These are phyloP conservation scores for Lordiphosa clarofinis DNA, from an alignment of 1,140 invertebrate genomes.

Conservation along the genomic window DNA sequence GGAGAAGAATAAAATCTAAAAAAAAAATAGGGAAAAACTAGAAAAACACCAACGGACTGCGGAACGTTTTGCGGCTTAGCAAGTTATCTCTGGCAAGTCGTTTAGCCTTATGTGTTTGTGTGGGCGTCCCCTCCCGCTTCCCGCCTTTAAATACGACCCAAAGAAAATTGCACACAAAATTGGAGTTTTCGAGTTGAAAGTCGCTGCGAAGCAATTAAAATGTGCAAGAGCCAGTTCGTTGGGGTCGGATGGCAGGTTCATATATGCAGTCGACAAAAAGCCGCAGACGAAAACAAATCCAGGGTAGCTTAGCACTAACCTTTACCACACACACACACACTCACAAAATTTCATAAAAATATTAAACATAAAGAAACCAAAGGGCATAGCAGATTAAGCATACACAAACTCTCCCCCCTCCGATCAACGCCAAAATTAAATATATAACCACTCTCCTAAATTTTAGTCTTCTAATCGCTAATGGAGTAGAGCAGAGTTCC, in stretches of 20 bases:
- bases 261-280: no score
- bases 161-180: conserved; percentile 59
- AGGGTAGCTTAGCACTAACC: background rate
- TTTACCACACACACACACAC: conserved; percentile 10
- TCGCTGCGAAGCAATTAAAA: conserved; percentile 62
- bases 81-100: conserved; percentile 61
- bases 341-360: background rate
- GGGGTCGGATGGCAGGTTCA: no score
- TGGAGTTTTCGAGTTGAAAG: conserved; percentile 56
- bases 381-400: no score
- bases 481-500: no score
- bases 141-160: conserved; percentile 19
- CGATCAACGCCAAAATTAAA: no score
- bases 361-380: background rate
- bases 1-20: background rate
- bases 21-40: background rate
- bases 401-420: no score
- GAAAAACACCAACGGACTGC: conserved; percentile 28
- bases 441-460: no score
- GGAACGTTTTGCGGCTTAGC: conserved; percentile 71
- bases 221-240: conserved; percentile 28
- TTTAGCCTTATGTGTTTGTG: conserved; percentile 35
- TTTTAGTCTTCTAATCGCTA: no score
- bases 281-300: conserved; percentile 29
- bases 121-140: conserved; percentile 31